Conservation (phyloP, 2,888 invertebrate genomes). For the Chalcosyrphus nemorum region DNA sequence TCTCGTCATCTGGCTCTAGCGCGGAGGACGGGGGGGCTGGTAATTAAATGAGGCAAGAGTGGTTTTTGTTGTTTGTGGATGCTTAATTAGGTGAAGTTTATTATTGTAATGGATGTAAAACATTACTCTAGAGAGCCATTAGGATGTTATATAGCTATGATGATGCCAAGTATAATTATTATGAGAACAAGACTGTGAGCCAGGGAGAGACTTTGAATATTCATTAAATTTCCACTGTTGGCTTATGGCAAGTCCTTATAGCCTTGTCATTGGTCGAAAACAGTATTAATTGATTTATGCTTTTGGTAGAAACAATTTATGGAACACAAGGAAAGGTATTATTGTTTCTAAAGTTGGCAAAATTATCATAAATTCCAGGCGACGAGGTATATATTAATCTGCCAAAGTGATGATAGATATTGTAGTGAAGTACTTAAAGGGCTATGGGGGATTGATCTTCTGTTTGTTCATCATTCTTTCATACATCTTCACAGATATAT, state of each 20-base stretch:
- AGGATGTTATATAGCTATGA: not conserved
- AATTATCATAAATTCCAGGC: not conserved
- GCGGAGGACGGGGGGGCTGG: not conserved
- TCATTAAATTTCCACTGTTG: not conserved
- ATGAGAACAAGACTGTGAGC: not conserved
- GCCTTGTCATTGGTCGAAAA: not conserved
- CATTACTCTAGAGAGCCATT: slow-evolving; percentile 4
- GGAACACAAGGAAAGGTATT: not conserved
- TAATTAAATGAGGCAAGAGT: slow-evolving; percentile 37
- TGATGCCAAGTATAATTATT: not conserved
- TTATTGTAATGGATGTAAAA: slow-evolving; percentile 33
- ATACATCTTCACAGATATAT: too few species aligned
- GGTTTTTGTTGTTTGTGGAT: slow-evolving; percentile 27
- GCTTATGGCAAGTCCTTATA: not conserved
- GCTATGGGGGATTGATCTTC: too few species aligned
- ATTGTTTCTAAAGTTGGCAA: not conserved
- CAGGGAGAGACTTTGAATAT: not conserved
- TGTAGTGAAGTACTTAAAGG: too few species aligned
- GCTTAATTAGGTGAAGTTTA: slow-evolving; percentile 27
- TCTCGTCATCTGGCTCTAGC: slow-evolving; percentile 2
- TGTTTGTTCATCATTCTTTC: too few species aligned
- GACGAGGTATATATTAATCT: too few species aligned
- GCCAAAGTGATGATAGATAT: too few species aligned
- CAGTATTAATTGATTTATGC: not conserved
- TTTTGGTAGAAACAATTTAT: not conserved